These are phyloP conservation scores for Hydropsyche betteni DNA, from an alignment of 2,888 invertebrate genomes.

Conservation along the genomic window DNA sequence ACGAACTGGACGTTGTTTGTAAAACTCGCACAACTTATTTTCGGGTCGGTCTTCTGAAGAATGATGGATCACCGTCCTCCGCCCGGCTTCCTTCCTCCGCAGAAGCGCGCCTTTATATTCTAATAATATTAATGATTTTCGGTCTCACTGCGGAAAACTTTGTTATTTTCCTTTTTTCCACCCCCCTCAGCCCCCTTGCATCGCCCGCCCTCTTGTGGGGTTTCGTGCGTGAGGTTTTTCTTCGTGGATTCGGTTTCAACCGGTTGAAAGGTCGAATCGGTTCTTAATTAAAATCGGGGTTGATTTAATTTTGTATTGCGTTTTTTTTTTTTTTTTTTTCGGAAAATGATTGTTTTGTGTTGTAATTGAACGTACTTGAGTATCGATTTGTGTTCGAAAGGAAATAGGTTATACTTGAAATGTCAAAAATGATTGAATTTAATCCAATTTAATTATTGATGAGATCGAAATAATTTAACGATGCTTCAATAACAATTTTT, in stretches of 20 bases:
- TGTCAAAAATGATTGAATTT: too few species aligned
- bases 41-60: constrained; percentile 54
- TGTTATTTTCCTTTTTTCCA: constrained; percentile 55
- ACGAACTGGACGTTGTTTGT: constrained; percentile 46
- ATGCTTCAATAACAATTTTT: too few species aligned
- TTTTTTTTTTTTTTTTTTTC: too few species aligned
- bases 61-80: constrained; percentile 65
- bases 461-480: too few species aligned
- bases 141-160: constrained; percentile 34
- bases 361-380: too few species aligned
- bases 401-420: too few species aligned
- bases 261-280: neutral
- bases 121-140: constrained; percentile 42
- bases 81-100: constrained; percentile 58
- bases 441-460: too few species aligned
- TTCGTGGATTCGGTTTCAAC: constrained; percentile 3
- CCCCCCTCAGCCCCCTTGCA: neutral
- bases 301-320: too few species aligned
- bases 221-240: neutral
- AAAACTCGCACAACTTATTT: constrained; percentile 52
- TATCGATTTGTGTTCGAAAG: too few species aligned
- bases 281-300: too few species aligned
- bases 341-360: too few species aligned
- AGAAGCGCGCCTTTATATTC: constrained; percentile 52
- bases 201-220: constrained; percentile 25